Evolutionary conservation across 2,113 vertebrate genomes (phyloP).

Genomic region (Saccopteryx leptura): DNA sequence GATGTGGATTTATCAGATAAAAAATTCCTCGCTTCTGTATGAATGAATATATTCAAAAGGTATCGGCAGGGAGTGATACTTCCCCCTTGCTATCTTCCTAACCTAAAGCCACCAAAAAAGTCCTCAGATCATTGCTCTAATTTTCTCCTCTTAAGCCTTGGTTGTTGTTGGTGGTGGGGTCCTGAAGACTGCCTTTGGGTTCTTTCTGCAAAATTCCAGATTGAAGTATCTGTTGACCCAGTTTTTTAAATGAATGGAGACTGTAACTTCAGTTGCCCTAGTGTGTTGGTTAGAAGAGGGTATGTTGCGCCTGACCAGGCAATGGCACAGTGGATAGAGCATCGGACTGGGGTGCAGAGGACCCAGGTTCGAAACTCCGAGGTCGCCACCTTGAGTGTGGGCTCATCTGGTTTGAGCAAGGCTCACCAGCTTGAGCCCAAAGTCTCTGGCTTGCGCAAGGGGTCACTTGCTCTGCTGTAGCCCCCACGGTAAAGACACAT

Average conservation of each 20-base stretch:
- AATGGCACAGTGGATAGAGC: no score
- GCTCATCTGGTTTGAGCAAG: no score
- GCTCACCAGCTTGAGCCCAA: no score
- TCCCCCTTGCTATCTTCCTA: not conserved
- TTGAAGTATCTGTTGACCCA: not conserved
- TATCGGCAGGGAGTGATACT: not conserved
- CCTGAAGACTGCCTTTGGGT: not conserved
- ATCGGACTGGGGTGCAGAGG: no score
- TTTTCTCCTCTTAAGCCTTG: not conserved
- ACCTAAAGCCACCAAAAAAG: not conserved
- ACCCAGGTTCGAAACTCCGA: no score
- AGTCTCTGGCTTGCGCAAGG: no score
- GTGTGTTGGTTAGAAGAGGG: not conserved
- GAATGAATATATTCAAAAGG: conserved; percentile 27
- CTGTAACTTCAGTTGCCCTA: not conserved
- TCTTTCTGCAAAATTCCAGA: not conserved
- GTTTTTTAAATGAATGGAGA: conserved; percentile 39
- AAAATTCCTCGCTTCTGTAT: not conserved
- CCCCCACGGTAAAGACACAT: no score
- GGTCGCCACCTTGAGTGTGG: no score
- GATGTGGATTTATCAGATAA: conserved; percentile 4
- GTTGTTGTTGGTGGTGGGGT: not conserved
- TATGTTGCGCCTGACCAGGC: not conserved
- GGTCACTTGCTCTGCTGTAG: no score
- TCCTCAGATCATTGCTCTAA: not conserved